Base-by-base conservation (phyloP, 2,888 invertebrate genomes). In the Ametastegia equiseti region DNA sequence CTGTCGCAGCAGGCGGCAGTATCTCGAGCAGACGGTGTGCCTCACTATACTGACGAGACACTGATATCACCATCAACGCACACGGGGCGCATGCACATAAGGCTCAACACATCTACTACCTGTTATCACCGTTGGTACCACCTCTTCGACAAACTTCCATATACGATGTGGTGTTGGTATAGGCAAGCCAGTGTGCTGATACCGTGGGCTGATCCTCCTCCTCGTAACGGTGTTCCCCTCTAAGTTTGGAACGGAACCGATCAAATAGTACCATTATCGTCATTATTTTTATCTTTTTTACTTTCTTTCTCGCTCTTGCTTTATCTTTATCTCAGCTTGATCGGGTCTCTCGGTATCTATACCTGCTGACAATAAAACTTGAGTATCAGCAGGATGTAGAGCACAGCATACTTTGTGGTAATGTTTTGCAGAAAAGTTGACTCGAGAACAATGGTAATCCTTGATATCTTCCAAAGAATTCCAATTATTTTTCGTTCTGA, bases 11-110 rank as follows among this genome's bases (percentile, higher is more conserved):
- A n/a, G n/a, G n/a, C n/a, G 39, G 47, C 30, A 69, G 36, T 60
- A 47, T 47, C 54, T 73, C 81, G 82, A 83, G 83, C 83, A 81
- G 82, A 78, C 84, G 85, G 81, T 81, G 84, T 85, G 88, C 86
- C 84, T 87, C 86, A 84, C 89, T 84, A n/a, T n/a, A 86, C 65
- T 83, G 85, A 85, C 83, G 75, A 81, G 86, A n/a, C 84, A 86
- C 83, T 85, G 83, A 84, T 89, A 88, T 89, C 87, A 90, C 90
- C 90, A 90, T 85, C 87, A 82, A 85, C 85, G 82, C 36, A n/a
- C n/a, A 85, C 33, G 30, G 23, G 45, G 47, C 39, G 50, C 75
- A 54, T 45, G 75, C 36, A 54, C 47, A n/a, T n/a, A 7, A 13
- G 71, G 47, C 71, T 71, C 71, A 30, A n/a, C 85, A 83, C 83